Conservation (phyloP, 2,797 vertebrate species). For the Calcarius lapponicus region DNA sequence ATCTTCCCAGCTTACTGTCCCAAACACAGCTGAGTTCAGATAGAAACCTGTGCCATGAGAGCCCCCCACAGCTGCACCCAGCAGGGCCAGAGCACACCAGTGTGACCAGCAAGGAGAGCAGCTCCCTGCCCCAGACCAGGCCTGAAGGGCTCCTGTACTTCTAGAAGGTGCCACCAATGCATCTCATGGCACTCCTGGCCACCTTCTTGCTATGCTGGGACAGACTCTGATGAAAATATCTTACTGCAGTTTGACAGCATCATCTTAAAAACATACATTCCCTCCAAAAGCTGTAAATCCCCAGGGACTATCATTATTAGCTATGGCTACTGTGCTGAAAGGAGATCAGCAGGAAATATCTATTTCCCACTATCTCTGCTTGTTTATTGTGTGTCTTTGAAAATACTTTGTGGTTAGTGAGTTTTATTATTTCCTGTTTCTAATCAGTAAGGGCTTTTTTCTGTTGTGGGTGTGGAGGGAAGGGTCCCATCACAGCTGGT, state of each 20-base stretch:
- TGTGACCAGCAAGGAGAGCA: background rate
- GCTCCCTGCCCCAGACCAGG: background rate
- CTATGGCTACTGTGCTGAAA: background rate
- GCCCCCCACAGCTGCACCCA: background rate
- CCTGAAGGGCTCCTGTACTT: background rate
- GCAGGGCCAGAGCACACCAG: background rate
- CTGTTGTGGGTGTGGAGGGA: background rate
- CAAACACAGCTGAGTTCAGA: background rate
- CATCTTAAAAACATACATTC: background rate
- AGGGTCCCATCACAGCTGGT: background rate
- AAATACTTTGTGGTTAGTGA: conserved; percentile 22
- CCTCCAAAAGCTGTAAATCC: background rate
- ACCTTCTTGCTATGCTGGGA: background rate
- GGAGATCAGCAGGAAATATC: background rate
- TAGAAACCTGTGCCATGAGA: background rate
- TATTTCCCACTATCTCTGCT: background rate
- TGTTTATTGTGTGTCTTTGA: conserved; percentile 1
- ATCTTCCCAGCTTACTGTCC: background rate
- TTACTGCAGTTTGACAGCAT: background rate
- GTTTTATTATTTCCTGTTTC: conserved; percentile 47
- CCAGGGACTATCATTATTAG: background rate
- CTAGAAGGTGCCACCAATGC: background rate
- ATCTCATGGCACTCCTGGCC: background rate
- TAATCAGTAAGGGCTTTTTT: background rate
- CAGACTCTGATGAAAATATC: background rate